Evolutionary conservation across 2,888 invertebrate genomes (phyloP), one percentile per base, ranked within the genome.

Genomic region (Sicus ferrugineus): DNA sequence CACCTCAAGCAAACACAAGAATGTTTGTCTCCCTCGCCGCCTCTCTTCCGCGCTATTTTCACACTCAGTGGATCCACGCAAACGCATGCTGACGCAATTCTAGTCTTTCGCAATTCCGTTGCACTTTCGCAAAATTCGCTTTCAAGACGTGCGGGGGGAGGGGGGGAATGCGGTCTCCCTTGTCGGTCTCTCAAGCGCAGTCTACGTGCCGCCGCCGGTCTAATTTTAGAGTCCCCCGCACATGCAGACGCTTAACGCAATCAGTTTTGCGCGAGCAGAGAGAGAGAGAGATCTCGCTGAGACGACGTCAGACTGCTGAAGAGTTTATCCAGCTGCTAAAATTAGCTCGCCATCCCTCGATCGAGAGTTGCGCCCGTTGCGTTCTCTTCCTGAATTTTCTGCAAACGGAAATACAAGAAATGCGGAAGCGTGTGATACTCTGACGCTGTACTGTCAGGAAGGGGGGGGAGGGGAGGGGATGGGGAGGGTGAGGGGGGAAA

Each of bases 191-290:
- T 64, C 16, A 21, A 31, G 31, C 19, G 28, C 50, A 23, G 62
- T 46, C 59, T 59, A 19, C 64, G 21, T 48, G 65, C 23, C 56
- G 54, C n/a, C n/a, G n/a, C n/a, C 67, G 30, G 21, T 30, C 67
- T 67, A 59, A 59, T 48, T 48, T 42, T 67, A 59, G 67, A 11
- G 31, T n/a, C 30, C 58, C 46, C 59, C 58, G 21, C 52, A 59
- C 38, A 65, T 52, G 30, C 23, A 52, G n/a, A 52, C 64, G 46
- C 30, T 58, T 58, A 58, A 21, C 66, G 28, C 66, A 67, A 67
- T 67, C 58, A 23, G 21, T 52, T 21, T 21, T 52, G 21, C 23
- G 7, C n/a, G 21, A 52, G 6, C 21, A 52, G 19, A 52, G 2
- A 52, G 21, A 52, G 23, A 52, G 9, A 52, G 0, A 19, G 4